Base-by-base conservation (phyloP, 2,888 invertebrate species). In the Eilema caniola region DNA sequence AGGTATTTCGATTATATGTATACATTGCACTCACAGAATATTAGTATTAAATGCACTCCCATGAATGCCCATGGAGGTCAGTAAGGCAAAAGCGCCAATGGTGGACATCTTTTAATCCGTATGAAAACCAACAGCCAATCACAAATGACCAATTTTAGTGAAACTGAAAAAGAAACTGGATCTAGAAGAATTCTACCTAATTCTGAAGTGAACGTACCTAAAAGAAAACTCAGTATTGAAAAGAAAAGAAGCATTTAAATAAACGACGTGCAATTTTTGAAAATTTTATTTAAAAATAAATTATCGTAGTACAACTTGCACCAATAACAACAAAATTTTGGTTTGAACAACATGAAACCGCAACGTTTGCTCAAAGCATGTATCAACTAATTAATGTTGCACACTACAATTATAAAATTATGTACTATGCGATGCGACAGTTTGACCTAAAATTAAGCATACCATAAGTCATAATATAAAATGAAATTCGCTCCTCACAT, bases 271-370 rank as follows among this genome's bases (percentile, higher is more conserved):
- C n/a, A 64, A 75, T 90, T 91, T 93, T 88, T 74, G 78, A 86
- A 83, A 87, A 76, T 94, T 95, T 95, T 94, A 94, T 95, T 95
- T 92, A 95, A 95, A 95, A 95, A 95, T 95, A 95, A 95, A 95
- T 95, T 94, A 95, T 94, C 85, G 90, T 91, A 93, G 92, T 93
- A 94, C 94, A 94, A 93, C 90, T 95, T 93, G 94, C 93, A 95
- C 93, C 94, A 92, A 93, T 95, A 95, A 95, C 94, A 95, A 95
- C 94, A 93, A 93, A 95, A 95, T 93, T 94, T 94, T 93, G 93
- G 92, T 94, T 93, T 90, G 88, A 92, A 93, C 91, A 94, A 93
- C 90, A 88, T 89, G 92, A 92, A 93, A 92, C 90, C 89, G 83
- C 88, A 92, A 92, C 90, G 86, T 92, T 90, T 89, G 92, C 92